These are phyloP conservation scores for Mus spicilegus DNA, from an alignment of 2,113 vertebrate genomes.

Conservation along the genomic window DNA sequence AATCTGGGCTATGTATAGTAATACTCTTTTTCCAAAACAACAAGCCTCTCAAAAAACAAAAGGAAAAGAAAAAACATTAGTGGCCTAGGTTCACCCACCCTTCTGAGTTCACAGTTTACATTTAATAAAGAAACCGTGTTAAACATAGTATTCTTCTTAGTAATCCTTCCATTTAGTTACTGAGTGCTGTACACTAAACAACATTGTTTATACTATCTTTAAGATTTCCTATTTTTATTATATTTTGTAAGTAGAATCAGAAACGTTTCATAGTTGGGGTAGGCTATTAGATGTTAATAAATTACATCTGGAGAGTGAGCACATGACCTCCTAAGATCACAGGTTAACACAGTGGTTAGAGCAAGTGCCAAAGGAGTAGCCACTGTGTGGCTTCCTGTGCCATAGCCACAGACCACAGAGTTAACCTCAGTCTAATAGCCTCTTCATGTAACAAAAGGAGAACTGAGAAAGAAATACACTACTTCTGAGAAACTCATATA, in stretches of 20 bases:
- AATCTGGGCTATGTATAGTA: neutral
- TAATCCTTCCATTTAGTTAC: neutral
- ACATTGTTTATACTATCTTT: constrained; percentile 17
- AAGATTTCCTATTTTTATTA: constrained; percentile 59
- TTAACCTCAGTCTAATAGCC: neutral
- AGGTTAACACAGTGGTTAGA: constrained; percentile 43
- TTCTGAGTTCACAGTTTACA: neutral
- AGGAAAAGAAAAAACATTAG: neutral
- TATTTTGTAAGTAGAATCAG: constrained; percentile 43
- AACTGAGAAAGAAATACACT: neutral
- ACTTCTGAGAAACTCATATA: neutral
- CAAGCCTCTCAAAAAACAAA: neutral
- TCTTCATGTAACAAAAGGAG: neutral
- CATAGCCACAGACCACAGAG: neutral
- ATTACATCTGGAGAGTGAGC: neutral
- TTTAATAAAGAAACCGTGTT: constrained; percentile 13
- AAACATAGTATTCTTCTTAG: neutral
- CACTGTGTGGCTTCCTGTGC: neutral
- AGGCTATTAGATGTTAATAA: constrained; percentile 17
- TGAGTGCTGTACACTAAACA: constrained; percentile 37
- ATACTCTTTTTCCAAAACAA: neutral
- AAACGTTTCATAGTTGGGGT: neutral
- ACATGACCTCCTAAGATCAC: constrained; percentile 11
- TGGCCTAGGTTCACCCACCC: neutral
- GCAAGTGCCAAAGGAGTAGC: constrained; percentile 34